Base-by-base conservation (phyloP, 2,888 invertebrate species). In the Icerya purchasi region DNA sequence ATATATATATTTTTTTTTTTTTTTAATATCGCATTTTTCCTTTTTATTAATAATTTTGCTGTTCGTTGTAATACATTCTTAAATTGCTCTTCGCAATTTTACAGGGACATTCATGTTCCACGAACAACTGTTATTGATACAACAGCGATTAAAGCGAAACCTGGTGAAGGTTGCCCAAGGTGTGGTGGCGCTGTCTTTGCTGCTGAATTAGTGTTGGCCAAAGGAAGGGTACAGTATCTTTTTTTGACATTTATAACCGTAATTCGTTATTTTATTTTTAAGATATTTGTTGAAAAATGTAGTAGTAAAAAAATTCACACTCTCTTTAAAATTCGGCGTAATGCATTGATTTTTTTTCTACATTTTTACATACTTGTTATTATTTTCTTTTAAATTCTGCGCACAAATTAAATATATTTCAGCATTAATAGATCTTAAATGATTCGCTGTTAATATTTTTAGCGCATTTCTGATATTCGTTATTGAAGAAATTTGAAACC, bases 141-240 rank as follows among this genome's bases (percentile, higher is more conserved):
- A 21, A 82, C 86, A 51, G 72, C 74, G 62, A 89, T 90, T 71
- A 76, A 80, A 74, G 90, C 89, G 18, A 77, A 83, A 20, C 82
- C 86, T 55, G 90, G 90, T 66, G 82, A 89, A 71, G 90, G 90
- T 59, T 90, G 90, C 69, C 90, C 89, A 2, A 80, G 89, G 66
- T 90, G 90, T 70, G 89, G 89, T 57, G 90, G 90, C 54, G 83
- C 84, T 23, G 90, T 90, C 20, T 96, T 86, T 74, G 90, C 91
- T 65, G 96, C 96, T 54, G 96, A 96, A 73, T 86, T 87, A 72
- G 89, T 92, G 61, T 77, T 93, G 62, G 90, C 92, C 58, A 92
- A 88, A 71, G 84, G 90, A 65, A 81, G 78, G 62, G 72, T 72
- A 67, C 68, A 69, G 66, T 50, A 22, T n/a, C 2, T 19, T 14